phyloP scores from a whole-genome alignment of 2,113 vertebrate genomes.

The Ellobius talpinus region DNA sequence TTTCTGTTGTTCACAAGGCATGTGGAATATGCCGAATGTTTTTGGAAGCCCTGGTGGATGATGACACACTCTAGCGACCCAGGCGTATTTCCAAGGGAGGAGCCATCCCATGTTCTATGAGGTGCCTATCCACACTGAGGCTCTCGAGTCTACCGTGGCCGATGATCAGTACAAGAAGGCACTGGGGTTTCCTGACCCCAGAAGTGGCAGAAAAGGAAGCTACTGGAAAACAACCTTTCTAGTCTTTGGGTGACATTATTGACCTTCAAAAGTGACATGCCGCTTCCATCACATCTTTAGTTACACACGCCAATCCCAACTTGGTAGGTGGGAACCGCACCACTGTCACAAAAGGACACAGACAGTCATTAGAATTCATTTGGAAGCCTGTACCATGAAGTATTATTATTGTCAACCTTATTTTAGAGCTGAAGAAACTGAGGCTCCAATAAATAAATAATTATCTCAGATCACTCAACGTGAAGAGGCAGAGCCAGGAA shows the following conservation, averaged over 20 bases:
- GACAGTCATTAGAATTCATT: background rate
- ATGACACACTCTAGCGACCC: background rate
- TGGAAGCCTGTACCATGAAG: background rate
- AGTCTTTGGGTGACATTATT: background rate
- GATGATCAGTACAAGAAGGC: background rate
- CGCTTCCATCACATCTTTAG: background rate
- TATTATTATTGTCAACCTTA: background rate
- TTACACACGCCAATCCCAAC: background rate
- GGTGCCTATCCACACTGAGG: accelerated
- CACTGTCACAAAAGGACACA: background rate
- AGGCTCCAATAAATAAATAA: background rate
- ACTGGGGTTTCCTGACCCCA: background rate
- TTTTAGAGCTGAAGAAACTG: background rate
- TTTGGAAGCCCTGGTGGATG: background rate
- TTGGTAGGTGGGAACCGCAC: background rate
- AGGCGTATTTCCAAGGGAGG: background rate
- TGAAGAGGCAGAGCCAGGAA: background rate
- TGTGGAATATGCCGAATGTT: background rate
- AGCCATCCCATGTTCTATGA: background rate
- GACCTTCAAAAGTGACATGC: background rate
- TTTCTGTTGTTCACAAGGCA: background rate
- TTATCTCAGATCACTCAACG: background rate
- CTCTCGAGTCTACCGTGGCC: background rate
- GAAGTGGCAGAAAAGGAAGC: background rate
- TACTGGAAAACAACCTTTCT: background rate